These are phyloP conservation scores for Melanostigma gelatinosum DNA, from an alignment of 2,113 vertebrate species.

Conservation along the genomic window DNA sequence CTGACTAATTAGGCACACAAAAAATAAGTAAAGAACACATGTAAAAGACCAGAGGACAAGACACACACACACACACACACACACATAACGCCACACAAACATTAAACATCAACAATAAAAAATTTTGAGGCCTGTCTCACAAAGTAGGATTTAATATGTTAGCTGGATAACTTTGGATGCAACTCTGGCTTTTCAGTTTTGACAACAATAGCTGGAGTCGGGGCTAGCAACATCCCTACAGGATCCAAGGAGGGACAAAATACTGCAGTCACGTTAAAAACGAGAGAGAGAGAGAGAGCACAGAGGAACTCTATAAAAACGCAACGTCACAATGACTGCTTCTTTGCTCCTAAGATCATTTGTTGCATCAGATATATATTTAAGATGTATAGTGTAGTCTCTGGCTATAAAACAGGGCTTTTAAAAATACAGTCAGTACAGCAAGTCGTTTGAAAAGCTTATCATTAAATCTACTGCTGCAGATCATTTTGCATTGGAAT, in stretches of 20 bases:
- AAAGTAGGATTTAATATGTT: constrained; percentile 18
- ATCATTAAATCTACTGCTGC: constrained; percentile 27
- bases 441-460: constrained; percentile 7
- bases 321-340: neutral
- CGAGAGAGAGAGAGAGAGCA: neutral
- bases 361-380: neutral
- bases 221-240: neutral
- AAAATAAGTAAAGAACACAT: neutral
- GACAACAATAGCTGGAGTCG: neutral
- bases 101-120: constrained; percentile 12
- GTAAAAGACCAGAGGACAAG: neutral
- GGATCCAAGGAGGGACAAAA: neutral
- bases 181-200: constrained; percentile 1
- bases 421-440: constrained; percentile 9
- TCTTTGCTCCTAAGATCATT: neutral
- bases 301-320: neutral
- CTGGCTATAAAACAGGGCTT: neutral
- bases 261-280: neutral
- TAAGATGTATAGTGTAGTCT: neutral
- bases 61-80: constrained; percentile 27
- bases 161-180: neutral
- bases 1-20: neutral
- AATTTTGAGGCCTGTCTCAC: constrained; percentile 52
- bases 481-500: constrained; percentile 13
- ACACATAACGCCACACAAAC: constrained; percentile 6